Evolutionary conservation across 35 echinoderm and acorn worm species (phyloP), one percentile per base, ranked within the genome.

Genomic region (Diadema setosum): DNA sequence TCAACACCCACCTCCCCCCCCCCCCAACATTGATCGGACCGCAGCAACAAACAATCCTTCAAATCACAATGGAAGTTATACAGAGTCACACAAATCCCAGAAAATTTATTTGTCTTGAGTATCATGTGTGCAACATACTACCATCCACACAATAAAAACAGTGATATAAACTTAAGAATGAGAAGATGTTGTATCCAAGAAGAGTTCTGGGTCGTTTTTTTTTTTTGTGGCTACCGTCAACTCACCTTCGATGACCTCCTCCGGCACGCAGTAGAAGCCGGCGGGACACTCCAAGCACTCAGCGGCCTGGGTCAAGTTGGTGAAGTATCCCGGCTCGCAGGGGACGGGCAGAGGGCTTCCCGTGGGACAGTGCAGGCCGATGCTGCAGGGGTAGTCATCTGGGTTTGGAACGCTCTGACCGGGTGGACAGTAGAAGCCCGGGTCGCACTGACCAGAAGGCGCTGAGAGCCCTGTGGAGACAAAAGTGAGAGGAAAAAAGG

Each of bases 191-290:
- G n/a, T n/a, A n/a, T n/a, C n/a, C n/a, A n/a, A n/a, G n/a, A n/a
- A n/a, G n/a, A n/a, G n/a, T n/a, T n/a, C n/a, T n/a, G n/a, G n/a
- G n/a, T n/a, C n/a, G n/a, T n/a, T n/a, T n/a, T n/a, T n/a, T n/a
- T n/a, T n/a, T n/a, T n/a, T n/a, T n/a, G n/a, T n/a, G n/a, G n/a
- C n/a, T n/a, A 8, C n/a, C 5, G 7, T 0, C 6, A 3, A 67
- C 63, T 67, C 21, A 98, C 96, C 96, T 98, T 98, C 96, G 64
- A 89, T 67, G 15, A 98, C 96, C 41, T 98, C 88, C 34, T 94
- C 92, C 18, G 96, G 96, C 14, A 98, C 92, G 76, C 96, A 98
- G 58, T 98, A 98, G 73, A 94, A 94, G 2, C 96, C 92, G 39
- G 89, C 92, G 2, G 92, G 92, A 55, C 96, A 94, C 40, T 92